Percentiles rank a stretch among this genome's conserved stretches.
Conservation (phyloP, 2,113 vertebrate genomes). For the Scopus umbretta region DNA sequence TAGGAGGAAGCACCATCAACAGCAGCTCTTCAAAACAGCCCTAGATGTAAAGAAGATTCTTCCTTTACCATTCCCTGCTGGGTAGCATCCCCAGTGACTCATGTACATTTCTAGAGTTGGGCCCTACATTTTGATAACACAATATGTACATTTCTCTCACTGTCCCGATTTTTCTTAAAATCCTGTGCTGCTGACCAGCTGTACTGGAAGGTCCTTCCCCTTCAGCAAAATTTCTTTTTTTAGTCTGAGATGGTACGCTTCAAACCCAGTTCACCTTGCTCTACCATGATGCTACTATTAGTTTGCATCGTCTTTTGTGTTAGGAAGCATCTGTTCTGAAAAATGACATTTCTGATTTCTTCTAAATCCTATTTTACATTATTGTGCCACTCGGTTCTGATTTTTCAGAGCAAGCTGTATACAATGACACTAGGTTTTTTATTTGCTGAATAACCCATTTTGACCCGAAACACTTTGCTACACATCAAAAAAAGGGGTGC, state of each 20-base stretch:
- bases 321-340: neutral
- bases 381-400: neutral
- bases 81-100: neutral
- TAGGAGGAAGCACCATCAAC: neutral
- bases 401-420: neutral
- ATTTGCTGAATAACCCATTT: neutral
- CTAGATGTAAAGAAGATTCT: neutral
- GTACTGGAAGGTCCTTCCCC: neutral
- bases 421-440: neutral
- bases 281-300: neutral
- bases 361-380: neutral
- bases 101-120: neutral
- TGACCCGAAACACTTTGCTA: neutral
- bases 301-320: neutral
- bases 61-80: neutral
- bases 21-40: neutral
- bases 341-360: neutral
- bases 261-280: neutral
- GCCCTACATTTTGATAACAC: neutral
- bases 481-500: neutral
- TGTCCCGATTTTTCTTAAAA: neutral
- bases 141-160: neutral
- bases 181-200: neutral
- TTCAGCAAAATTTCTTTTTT: neutral
- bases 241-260: neutral